Base-by-base conservation (phyloP, 1,140 invertebrate genomes). In the Agrypnia vestita region DNA sequence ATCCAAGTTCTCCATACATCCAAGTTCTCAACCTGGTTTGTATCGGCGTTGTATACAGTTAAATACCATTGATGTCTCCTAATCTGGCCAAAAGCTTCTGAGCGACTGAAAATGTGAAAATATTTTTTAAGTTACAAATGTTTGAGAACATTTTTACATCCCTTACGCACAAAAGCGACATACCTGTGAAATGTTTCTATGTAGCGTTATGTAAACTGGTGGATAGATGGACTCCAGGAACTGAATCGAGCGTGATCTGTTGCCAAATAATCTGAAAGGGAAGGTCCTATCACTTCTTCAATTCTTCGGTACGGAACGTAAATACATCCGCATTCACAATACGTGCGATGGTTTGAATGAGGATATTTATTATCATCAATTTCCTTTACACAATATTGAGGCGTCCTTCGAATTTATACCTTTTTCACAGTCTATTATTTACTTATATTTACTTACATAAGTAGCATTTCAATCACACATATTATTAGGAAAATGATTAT, bases 191-290 rank as follows among this genome's bases (percentile, higher is more conserved):
- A 21, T 49, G 44, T 71, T 49, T 71, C 46, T 13, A 21, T 49
- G 15, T 49, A 49, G 67, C 21, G 49, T 71, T 71, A 49, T 71
- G 67, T 71, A 71, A 49, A 19, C 46, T 49, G 7, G 4, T 11
- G 17, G 4, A 17, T 15, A 71, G 15, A 62, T 35, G 59, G 17
- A 47, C 15, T 71, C 44, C 67, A 19, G 46, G 67, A 17, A 47
- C 44, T 19, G 47, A 47, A 71, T 71, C 9, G 15, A 49, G 46
- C 47, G 67, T 71, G 67, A 71, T 71, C 49, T 71, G 67, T 71
- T 71, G 67, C 13, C 44, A 71, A 71, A 49, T 71, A 51, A 49
- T 49, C 46, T 47, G 15, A 51, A 49, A 51, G 21, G 67, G 12
- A 46, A 21, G 25, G 13, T 17, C n/a, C n/a, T 25, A 62, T 62